These are phyloP conservation scores for Priapulus caudatus DNA, from an alignment of 2,888 invertebrate genomes.

Conservation along the genomic window DNA sequence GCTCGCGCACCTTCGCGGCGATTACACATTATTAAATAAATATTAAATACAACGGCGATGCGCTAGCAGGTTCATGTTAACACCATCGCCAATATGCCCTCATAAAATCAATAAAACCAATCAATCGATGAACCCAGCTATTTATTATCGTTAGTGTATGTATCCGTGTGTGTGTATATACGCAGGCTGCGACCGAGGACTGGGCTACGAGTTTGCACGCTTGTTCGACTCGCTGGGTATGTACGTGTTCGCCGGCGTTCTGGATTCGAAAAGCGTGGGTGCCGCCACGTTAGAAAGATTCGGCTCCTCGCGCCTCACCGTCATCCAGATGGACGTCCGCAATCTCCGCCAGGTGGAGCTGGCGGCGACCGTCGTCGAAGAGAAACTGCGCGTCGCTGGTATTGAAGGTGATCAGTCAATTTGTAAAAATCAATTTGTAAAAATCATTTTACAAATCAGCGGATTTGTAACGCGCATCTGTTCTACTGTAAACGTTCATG, in stretches of 20 bases:
- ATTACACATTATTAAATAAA: no score
- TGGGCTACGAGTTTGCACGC: slow-evolving; percentile 27
- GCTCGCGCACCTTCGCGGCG: no score
- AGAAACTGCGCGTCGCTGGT: slow-evolving; percentile 21
- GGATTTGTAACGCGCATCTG: no score
- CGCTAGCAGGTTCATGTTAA: slow-evolving; percentile 5
- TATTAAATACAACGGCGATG: no score
- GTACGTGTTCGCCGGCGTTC: slow-evolving; percentile 31
- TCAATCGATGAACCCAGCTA: slow-evolving; percentile 9
- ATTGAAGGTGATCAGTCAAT: not conserved
- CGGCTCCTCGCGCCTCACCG: slow-evolving; percentile 24
- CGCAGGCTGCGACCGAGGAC: slow-evolving; percentile 31
- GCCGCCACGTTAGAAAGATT: slow-evolving; percentile 19
- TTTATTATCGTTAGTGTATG: no score
- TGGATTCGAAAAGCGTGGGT: slow-evolving; percentile 24
- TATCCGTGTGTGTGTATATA: slow-evolving; percentile 4
- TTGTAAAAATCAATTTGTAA: not conserved
- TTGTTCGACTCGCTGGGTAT: slow-evolving; percentile 27
- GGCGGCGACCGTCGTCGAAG: slow-evolving; percentile 22
- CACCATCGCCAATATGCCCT: slow-evolving; percentile 7
- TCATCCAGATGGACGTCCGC: slow-evolving; percentile 29
- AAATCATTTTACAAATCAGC: no score
- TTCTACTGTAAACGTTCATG: no score
- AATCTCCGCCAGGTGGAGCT: slow-evolving; percentile 21
- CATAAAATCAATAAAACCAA: slow-evolving; percentile 5